phyloP scores from a whole-genome alignment of 2,113 vertebrate species.

The Osmerus eperlanus region DNA sequence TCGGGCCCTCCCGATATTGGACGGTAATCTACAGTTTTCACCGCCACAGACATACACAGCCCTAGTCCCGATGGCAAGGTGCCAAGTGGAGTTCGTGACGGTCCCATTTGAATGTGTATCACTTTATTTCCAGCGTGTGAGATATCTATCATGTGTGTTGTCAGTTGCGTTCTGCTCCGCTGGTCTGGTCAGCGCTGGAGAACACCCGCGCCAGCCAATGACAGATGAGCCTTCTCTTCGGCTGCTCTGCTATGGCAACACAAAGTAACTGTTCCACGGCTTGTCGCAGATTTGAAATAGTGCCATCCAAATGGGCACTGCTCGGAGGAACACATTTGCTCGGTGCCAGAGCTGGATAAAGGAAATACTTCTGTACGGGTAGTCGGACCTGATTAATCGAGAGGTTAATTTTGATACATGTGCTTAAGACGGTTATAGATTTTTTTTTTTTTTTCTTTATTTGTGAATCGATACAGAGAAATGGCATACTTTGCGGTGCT shows the following conservation, averaged over 20 bases:
- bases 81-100: slow-evolving; percentile 12
- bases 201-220: slow-evolving; percentile 36
- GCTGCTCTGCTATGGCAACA: slow-evolving; percentile 28
- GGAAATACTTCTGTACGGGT: no score
- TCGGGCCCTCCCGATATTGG: no score
- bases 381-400: slow-evolving; percentile 32
- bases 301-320: slow-evolving; percentile 48
- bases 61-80: slow-evolving; percentile 36
- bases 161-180: slow-evolving; percentile 47
- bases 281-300: slow-evolving; percentile 58
- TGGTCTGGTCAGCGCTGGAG: slow-evolving; percentile 41
- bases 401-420: slow-evolving; percentile 38
- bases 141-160: slow-evolving; percentile 52
- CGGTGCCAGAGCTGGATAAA: slow-evolving; percentile 16
- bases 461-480: slow-evolving; percentile 31
- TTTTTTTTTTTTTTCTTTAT: slow-evolving; percentile 21
- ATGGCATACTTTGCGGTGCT: slow-evolving; percentile 13
- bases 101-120: slow-evolving; percentile 56
- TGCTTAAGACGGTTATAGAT: slow-evolving; percentile 35
- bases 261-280: slow-evolving; percentile 40
- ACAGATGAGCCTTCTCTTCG: slow-evolving; percentile 54
- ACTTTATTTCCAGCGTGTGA: slow-evolving; percentile 63
- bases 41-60: no score
- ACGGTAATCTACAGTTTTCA: no score
- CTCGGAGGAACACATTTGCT: slow-evolving; percentile 52